Percentiles rank a stretch among this genome's conserved stretches.
phyloP scores from a whole-genome alignment of 1,140 invertebrate species.

The Pseudomyrmex cubaensis region DNA sequence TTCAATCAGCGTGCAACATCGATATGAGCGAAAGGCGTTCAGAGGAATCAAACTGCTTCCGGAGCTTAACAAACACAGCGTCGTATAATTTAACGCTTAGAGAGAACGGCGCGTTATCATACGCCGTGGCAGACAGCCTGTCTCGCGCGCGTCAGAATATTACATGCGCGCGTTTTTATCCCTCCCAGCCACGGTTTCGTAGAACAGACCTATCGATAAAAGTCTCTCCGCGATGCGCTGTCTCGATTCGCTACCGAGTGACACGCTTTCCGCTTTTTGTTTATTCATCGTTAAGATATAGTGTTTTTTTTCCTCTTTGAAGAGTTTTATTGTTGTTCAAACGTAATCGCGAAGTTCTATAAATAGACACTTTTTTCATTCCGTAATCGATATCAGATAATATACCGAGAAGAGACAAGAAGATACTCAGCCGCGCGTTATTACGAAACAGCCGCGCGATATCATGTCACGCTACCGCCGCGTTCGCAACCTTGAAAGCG shows the following conservation, averaged over 20 bases:
- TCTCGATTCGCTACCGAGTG: constrained; percentile 15
- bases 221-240: background rate
- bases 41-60: constrained; percentile 7
- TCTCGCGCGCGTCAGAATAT: constrained; percentile 48
- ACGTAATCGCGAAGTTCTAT: background rate
- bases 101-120: constrained; percentile 55
- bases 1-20: no score
- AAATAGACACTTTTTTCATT: constrained; percentile 4
- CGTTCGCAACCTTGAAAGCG: constrained; percentile 49
- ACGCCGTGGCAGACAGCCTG: constrained; percentile 57
- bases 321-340: background rate
- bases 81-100: constrained; percentile 25
- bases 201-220: constrained; percentile 52
- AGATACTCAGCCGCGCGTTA: constrained; percentile 24
- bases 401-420: background rate
- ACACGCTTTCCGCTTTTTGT: constrained; percentile 20
- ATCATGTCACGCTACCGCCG: background rate
- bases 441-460: constrained; percentile 47
- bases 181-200: constrained; percentile 29
- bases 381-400: background rate
- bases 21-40: background rate
- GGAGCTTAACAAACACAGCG: constrained; percentile 35
- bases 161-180: constrained; percentile 50
- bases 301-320: background rate
- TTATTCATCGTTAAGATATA: background rate